Conservation (phyloP, 2,113 vertebrate genomes). For the Heterotis niloticus region DNA sequence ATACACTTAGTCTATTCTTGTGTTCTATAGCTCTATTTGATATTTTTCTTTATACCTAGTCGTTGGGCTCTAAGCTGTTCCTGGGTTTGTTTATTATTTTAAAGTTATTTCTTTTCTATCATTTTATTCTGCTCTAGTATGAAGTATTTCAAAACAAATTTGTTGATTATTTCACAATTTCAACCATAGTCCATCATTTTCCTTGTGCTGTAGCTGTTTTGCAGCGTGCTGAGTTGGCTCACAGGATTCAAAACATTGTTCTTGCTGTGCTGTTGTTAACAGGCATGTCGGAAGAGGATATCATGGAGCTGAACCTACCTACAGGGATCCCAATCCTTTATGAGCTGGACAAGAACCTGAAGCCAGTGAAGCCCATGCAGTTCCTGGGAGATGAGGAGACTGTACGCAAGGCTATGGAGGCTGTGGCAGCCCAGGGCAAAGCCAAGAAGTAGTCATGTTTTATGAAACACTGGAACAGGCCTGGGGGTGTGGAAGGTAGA, state of each 20-base stretch:
- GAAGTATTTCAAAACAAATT: too few species aligned
- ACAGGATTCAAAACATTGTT: neutral
- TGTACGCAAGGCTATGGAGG: slow-evolving; percentile 81
- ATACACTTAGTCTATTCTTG: too few species aligned
- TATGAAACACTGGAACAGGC: neutral
- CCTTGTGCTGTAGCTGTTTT: too few species aligned
- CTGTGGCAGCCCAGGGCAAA: slow-evolving; percentile 81
- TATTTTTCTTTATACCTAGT: too few species aligned
- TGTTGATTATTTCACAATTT: too few species aligned
- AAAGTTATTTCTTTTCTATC: too few species aligned
- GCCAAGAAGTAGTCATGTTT: slow-evolving; percentile 36
- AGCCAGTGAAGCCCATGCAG: slow-evolving; percentile 79
- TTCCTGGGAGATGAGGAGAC: slow-evolving; percentile 82
- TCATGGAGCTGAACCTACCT: slow-evolving; percentile 84
- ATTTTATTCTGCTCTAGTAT: too few species aligned
- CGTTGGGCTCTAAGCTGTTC: too few species aligned
- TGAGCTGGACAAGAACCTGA: slow-evolving; percentile 80
- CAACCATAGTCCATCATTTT: too few species aligned
- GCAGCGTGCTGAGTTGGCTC: neutral
- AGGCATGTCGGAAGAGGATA: slow-evolving; percentile 78
- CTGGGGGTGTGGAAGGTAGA: neutral
- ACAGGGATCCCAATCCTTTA: slow-evolving; percentile 81
- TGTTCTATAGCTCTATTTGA: too few species aligned
- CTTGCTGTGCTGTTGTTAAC: neutral
- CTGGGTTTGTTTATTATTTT: too few species aligned